Evolutionary conservation across 2,888 invertebrate species (phyloP), one percentile per base, ranked within the genome.

Genomic region (Andrena praecox): DNA sequence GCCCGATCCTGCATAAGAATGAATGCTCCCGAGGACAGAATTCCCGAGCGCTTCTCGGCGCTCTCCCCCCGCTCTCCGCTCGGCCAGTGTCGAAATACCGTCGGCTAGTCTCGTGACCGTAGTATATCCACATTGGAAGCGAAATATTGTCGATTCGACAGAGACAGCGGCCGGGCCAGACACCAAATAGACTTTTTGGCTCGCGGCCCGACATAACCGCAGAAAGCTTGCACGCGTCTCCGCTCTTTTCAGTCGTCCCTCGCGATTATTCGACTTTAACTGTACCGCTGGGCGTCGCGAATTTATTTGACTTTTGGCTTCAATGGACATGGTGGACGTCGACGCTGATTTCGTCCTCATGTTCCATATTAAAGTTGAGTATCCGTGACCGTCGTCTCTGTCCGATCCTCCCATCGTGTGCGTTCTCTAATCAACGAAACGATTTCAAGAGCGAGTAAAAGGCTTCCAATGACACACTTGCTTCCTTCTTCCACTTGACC

Each of bases 291-390:
- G 10, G 16, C 10, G 24, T 20, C 4, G n/a, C 27, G 31, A 31
- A 8, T n/a, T 8, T 56, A 59, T 67, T 48, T 5, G 29, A 10
- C 7, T 27, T 31, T 0, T 7, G 24, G 29, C 35, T 12, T 74
- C 6, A 24, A 93, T 93, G 93, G 93, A 93, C 82, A 90, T 78
- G 66, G 75, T 91, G 73, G 93, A 93, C 75, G 91, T 93, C 81
- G 93, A 93, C 63, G 91, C 88, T 71, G 93, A 93, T 74, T 81
- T 92, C 63, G 87, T 91, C 59, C 86, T 93, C 68, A 89, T 92
- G 72, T 89, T 93, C 84, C 90, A 82, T 91, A 42, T 42, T 42
- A 67, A 91, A 93, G 93, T 92, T 93, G 92, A 93, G 93, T 93
- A 92, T 80, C 80, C 76, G 31, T 16, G 10, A 48, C 67, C 35